Conservation (phyloP, 64 coral and sea anemone species). For the Cladopsammia gracilis region DNA sequence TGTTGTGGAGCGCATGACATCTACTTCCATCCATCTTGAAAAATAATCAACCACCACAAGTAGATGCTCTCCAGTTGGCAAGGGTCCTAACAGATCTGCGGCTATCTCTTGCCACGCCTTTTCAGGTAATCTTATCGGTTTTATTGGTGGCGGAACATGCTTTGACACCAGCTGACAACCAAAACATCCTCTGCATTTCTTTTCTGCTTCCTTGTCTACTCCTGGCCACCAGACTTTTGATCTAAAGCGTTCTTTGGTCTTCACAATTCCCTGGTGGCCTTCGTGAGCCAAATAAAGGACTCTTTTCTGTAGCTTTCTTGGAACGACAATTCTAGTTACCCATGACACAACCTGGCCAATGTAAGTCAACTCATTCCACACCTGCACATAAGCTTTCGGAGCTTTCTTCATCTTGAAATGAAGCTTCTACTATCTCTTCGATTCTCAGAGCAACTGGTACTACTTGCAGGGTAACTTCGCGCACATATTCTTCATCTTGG, state of each 20-base stretch:
- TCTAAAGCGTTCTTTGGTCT: constrained; percentile 30
- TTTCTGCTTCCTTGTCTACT: constrained; percentile 28
- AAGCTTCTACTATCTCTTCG: constrained; percentile 17
- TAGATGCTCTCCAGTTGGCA: constrained; percentile 16
- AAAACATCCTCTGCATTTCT: constrained; percentile 28
- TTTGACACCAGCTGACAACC: background rate
- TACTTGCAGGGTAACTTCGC: background rate
- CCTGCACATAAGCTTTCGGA: constrained; percentile 27
- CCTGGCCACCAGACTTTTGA: constrained; percentile 64
- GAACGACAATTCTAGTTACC: constrained; percentile 34
- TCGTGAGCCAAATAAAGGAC: constrained; percentile 21
- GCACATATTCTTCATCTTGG: background rate
- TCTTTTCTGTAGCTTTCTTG: background rate
- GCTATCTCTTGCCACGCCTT: constrained; percentile 39
- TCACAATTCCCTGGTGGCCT: constrained; percentile 59
- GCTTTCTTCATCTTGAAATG: background rate
- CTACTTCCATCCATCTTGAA: background rate
- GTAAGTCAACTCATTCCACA: constrained; percentile 29
- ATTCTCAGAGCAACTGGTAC: constrained; percentile 20
- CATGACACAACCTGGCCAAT: constrained; percentile 33
- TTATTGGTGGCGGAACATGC: too few species aligned
- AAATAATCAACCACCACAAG: constrained; percentile 20
- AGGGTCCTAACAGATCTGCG: background rate
- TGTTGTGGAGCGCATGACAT: too few species aligned
- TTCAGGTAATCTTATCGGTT: background rate